A percentile compares a stretch with the other conserved stretches of the same genome.
These are phyloP conservation scores for Hanleya hanleyi DNA, from an alignment of 2,888 invertebrate species.

Conservation along the genomic window DNA sequence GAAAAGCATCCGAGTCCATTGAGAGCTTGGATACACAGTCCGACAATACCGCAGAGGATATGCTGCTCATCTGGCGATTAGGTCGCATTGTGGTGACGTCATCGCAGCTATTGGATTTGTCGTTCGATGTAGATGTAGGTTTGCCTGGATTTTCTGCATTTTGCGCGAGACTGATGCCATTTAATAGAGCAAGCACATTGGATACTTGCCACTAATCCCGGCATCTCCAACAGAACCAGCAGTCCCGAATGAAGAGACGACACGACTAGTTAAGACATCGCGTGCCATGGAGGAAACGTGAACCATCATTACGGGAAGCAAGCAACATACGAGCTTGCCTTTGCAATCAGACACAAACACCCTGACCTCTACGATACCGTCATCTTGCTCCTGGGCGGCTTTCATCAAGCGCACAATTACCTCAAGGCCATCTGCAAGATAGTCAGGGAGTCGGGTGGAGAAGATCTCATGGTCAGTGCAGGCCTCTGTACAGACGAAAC, in stretches of 20 bases:
- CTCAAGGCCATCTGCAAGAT: conserved; percentile 2
- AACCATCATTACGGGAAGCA: conserved; percentile 12
- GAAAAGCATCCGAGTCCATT: neutral
- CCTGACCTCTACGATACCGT: neutral
- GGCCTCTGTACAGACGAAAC: conserved; percentile 4
- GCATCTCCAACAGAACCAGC: conserved; percentile 17
- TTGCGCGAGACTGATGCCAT: conserved; percentile 11
- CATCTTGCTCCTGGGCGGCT: conserved; percentile 13
- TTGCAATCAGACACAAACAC: conserved; percentile 1
- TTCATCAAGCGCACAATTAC: conserved; percentile 21
- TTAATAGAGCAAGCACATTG: conserved; percentile 6
- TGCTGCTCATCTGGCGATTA: neutral
- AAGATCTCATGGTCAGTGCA: conserved; percentile 9
- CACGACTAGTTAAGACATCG: conserved; percentile 17
- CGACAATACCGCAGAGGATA: neutral
- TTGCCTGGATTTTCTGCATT: conserved; percentile 19
- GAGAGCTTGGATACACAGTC: neutral
- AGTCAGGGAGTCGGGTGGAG: conserved; percentile 16
- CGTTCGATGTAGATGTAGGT: neutral
- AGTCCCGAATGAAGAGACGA: conserved; percentile 14
- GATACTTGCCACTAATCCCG: conserved; percentile 14
- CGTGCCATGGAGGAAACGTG: conserved; percentile 12
- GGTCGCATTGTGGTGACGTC: neutral
- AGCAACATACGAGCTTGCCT: conserved; percentile 13
- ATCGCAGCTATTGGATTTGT: neutral